Base-by-base conservation (phyloP, 2,113 vertebrate genomes). In the Oryzias javanicus region DNA sequence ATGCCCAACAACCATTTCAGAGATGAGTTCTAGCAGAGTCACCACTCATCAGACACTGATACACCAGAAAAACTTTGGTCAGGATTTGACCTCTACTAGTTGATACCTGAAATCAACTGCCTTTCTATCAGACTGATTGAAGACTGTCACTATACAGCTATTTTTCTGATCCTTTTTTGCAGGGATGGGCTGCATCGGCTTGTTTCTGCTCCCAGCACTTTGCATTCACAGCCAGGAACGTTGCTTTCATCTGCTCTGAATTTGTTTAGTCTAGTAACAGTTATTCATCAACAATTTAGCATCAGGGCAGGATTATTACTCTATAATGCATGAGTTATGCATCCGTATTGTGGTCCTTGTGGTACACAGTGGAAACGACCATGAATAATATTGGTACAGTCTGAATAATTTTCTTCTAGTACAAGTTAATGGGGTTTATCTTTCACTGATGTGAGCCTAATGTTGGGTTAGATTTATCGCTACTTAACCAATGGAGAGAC, bases 251-350 rank as follows among this genome's bases (percentile, higher is more conserved):
- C 62, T 27, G 66, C 20, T 54, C 49, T 27, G 51, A 54, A 57
- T 50, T 46, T 4, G 17, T 72, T 74, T 60, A 76, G 74, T 76
- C 61, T 63, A 56, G 46, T 41, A 73, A 61, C 51, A 60, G 55
- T 69, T 58, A 81, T 72, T 78, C 56, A 83, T 87, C 50, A 64
- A 20, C 55, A 61, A 42, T 58, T 76, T 63, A 42, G 16, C 42
- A 20, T 25, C 61, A 74, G 42, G 17, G 48, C 19, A 13, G 4
- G 20, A 68, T 77, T 62, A 67, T 71, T 42, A 17, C 58, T 73
- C 61, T 78, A 41, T 69, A 51, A 65, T 60, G 53, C 49, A 56
- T 40, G 41, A 17, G 45, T 40, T 49, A 60, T 76, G 61, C 57
- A 79, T 81, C 60, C 79, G 60, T 10, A 29, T 58, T 49, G 17